phyloP scores from a whole-genome alignment of 2,797 vertebrate species.

The Xenops minutus region DNA sequence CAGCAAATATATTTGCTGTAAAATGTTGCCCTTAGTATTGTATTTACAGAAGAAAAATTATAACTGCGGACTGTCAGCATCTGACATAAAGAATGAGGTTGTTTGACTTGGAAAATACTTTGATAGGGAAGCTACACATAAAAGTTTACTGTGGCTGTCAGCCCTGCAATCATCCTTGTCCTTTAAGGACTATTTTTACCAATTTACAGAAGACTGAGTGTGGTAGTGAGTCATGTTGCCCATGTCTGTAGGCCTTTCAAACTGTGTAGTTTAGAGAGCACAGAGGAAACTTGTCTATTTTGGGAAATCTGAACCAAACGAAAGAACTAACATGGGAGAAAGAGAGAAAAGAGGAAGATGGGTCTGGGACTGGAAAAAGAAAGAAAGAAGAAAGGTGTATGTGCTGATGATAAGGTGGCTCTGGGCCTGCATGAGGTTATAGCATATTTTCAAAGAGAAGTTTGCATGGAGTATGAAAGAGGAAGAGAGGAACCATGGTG shows the following conservation, averaged over 20 bases:
- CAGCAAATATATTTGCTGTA: not conserved
- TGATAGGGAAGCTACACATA: not conserved
- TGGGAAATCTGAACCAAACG: not conserved
- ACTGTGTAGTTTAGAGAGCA: not conserved
- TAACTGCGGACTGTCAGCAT: not conserved
- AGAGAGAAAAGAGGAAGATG: not conserved
- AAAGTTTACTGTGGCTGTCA: not conserved
- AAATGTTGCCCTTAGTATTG: not conserved
- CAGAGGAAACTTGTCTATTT: not conserved
- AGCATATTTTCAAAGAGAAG: not conserved
- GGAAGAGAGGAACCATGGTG: not conserved
- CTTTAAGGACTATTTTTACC: not conserved
- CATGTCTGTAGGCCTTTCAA: not conserved
- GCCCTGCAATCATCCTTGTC: not conserved
- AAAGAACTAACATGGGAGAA: not conserved
- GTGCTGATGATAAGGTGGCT: not conserved
- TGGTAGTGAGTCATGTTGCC: not conserved
- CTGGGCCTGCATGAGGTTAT: not conserved
- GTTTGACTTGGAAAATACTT: not conserved
- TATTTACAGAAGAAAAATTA: not conserved
- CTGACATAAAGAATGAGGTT: not conserved
- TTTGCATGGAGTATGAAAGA: not conserved
- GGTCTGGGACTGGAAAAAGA: not conserved
- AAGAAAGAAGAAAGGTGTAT: not conserved
- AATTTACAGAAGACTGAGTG: not conserved